Percentiles rank a stretch among this genome's conserved stretches.
These are phyloP conservation scores for Pantelozetes paolii DNA, from an alignment of 2,888 invertebrate genomes.

Conservation along the genomic window DNA sequence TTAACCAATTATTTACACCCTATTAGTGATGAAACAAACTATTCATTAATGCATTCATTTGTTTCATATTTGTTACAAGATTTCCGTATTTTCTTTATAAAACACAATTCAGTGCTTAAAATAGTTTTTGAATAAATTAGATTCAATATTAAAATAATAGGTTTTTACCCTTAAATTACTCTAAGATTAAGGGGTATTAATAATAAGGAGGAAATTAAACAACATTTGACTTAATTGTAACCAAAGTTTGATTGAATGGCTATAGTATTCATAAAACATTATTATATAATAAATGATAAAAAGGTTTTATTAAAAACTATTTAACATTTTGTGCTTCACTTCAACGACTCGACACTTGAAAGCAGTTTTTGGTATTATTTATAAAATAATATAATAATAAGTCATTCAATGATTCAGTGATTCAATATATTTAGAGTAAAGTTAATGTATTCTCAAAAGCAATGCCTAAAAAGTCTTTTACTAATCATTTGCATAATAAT, in stretches of 20 bases:
- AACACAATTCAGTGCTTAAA: too few species aligned
- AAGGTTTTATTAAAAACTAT: neutral
- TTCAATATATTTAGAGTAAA: neutral
- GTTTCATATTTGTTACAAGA: too few species aligned
- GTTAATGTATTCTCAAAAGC: neutral
- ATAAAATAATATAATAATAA: neutral
- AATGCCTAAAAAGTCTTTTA: neutral
- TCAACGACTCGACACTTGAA: neutral
- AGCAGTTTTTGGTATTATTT: neutral
- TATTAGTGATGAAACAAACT: too few species aligned
- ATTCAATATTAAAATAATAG: too few species aligned
- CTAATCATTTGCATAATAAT: constrained; percentile 22
- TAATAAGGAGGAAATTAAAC: too few species aligned
- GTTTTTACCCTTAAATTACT: too few species aligned
- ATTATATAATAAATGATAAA: neutral
- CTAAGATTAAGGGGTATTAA: too few species aligned
- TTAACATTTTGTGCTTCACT: neutral
- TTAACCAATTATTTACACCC: too few species aligned
- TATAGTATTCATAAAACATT: neutral
- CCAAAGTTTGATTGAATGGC: constrained; percentile 19
- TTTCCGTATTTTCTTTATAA: too few species aligned
- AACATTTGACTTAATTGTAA: neutral
- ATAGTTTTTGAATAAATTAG: too few species aligned
- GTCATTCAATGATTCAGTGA: too few species aligned
- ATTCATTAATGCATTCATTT: too few species aligned